phyloP scores from a whole-genome alignment of 1,140 invertebrate species.

The Caenorhabditis remanei region DNA sequence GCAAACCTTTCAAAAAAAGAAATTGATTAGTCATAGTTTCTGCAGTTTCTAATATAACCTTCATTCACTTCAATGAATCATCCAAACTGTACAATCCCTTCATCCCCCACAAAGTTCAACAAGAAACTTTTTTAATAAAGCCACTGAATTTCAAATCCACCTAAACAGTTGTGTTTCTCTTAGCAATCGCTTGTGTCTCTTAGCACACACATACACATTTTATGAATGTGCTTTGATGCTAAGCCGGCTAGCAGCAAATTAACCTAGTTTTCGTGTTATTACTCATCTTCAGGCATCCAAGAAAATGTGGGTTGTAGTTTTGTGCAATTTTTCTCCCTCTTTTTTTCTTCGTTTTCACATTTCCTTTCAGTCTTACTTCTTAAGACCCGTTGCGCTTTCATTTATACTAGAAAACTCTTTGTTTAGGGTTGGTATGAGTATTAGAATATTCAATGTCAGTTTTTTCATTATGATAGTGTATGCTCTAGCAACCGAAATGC shows the following conservation, averaged over 20 bases:
- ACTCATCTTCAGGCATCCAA: conserved; percentile 11
- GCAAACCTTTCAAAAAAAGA: too few relatives aligned
- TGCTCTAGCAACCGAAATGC: too few relatives aligned
- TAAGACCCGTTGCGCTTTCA: neutral
- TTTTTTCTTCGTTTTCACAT: too few relatives aligned
- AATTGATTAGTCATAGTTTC: too few relatives aligned
- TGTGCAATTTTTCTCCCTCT: neutral
- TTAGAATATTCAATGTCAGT: conserved; percentile 1
- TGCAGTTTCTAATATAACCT: neutral
- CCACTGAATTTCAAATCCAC: neutral
- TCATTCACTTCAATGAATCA: neutral
- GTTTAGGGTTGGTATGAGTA: neutral
- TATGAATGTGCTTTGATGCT: conserved; percentile 55
- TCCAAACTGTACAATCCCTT: neutral
- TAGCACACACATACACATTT: conserved; percentile 25
- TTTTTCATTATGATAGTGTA: neutral
- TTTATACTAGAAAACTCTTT: neutral
- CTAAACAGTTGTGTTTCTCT: conserved; percentile 50
- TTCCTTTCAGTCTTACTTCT: conserved; percentile 9
- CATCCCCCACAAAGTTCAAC: neutral
- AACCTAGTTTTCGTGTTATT: conserved; percentile 50
- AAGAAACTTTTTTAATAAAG: conserved; percentile 34
- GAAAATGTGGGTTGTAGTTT: conserved; percentile 5
- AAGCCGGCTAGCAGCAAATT: conserved; percentile 39
- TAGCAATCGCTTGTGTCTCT: neutral